Evolutionary conservation across 2,888 invertebrate genomes (phyloP), one percentile per base, ranked within the genome.

Genomic region (Bombyx huttoni): DNA sequence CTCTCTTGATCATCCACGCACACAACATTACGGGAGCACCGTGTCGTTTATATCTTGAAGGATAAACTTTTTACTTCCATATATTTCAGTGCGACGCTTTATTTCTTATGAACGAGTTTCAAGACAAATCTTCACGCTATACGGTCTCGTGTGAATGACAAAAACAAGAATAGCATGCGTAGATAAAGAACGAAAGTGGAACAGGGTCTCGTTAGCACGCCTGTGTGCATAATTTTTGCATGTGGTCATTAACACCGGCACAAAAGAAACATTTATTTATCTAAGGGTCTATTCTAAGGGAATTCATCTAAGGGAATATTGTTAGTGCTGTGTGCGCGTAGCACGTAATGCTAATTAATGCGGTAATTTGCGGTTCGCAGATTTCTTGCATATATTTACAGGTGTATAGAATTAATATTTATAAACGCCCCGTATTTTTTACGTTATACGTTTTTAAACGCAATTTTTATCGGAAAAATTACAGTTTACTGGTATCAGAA

Each of bases 401-500:
- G 24, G 24, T 24, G 24, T 24, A 24, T 24, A 24, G 5, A 24
- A 24, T 3, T 24, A 24, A 24, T 24, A 1, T 24, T 24, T 2
- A 24, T 24, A 24, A 3, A 24, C 3, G 24, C 24, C 24, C 24
- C 24, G n/a, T n/a, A n/a, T n/a, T n/a, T n/a, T n/a, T n/a, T n/a
- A 24, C 24, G 24, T 24, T 1, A 3, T 3, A 24, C 24, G 24
- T 24, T 24, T 24, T 3, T 24, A 5, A 73, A 66, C 69, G 68
- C 72, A 66, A 68, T 75, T 74, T 67, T 75, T 66, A 65, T 70
- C 70, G 70, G n/a, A 73, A 77, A 75, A 71, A 68, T 66, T 64
- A 67, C 65, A 65, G 65, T 65, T 64, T 65, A 65, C n/a, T n/a
- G n/a, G n/a, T 68, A 66, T 73, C 71, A 73, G 73, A 74, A 78